A percentile compares a stretch with the other conserved stretches of the same genome.
These are phyloP conservation scores for Amphiprion clarkii DNA, from an alignment of 2,797 vertebrate species.

Conservation along the genomic window DNA sequence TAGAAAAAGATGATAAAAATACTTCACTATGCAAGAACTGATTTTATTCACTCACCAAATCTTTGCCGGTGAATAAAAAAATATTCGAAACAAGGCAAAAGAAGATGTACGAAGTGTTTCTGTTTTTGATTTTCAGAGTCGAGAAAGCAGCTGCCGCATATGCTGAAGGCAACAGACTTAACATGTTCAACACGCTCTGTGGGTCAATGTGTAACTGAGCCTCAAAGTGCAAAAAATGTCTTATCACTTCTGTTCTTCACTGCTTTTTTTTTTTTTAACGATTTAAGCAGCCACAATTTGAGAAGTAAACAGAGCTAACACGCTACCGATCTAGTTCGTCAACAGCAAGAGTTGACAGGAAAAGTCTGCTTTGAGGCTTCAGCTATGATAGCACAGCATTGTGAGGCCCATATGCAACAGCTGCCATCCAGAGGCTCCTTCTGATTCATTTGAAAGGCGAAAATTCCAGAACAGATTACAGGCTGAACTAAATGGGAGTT, in stretches of 20 bases:
- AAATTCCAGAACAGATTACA: constrained; percentile 67
- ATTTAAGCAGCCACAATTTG: constrained; percentile 44
- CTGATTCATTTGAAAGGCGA: constrained; percentile 66
- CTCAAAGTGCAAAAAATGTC: constrained; percentile 25
- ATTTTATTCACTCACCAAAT: constrained; percentile 69
- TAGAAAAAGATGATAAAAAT: constrained; percentile 70
- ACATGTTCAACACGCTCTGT: constrained; percentile 22
- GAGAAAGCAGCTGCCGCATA: constrained; percentile 73
- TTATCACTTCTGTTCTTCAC: too few species aligned
- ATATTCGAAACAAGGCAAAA: constrained; percentile 69
- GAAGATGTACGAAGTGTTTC: constrained; percentile 44
- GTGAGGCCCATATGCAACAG: constrained; percentile 66
- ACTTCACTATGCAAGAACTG: constrained; percentile 63
- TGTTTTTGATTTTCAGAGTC: constrained; percentile 45
- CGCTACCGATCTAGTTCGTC: constrained; percentile 26
- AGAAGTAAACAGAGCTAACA: constrained; percentile 41
- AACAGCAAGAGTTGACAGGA: constrained; percentile 18
- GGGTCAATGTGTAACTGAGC: constrained; percentile 34
- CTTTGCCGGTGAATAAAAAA: constrained; percentile 54
- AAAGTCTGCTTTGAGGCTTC: constrained; percentile 48
- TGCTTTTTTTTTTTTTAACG: not conserved
- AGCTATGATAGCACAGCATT: constrained; percentile 27
- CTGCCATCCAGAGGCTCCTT: constrained; percentile 68
- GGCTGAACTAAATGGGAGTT: constrained; percentile 66
- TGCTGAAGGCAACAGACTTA: constrained; percentile 46